Evolutionary conservation across 1,140 invertebrate genomes (phyloP), one percentile per base, ranked within the genome.

Genomic region (Whitmania pigra): DNA sequence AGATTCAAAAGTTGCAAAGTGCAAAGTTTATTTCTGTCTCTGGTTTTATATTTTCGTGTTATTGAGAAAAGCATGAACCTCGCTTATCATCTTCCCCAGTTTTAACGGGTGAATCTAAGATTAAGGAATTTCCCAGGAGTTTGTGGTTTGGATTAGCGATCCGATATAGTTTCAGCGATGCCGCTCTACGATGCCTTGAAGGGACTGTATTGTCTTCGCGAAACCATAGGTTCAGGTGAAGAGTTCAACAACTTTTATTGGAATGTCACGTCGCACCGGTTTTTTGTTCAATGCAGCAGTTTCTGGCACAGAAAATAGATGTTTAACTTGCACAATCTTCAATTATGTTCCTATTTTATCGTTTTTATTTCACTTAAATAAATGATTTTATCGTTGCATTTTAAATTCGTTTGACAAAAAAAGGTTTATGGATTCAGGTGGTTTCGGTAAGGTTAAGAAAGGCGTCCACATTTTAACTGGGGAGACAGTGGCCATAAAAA

Each of bases 401-500:
- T 25, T 4, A 25, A 66, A 43, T n/a, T 54, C 17, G 71, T 71
- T 25, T 27, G 40, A 25, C 57, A 22, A 43, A 53, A 22, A 0
- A 49, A 20, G 63, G 27, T 22, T 40, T 22, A 54, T n/a, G 29
- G 57, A 3, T n/a, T 67, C n/a, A 84, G 84, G 89, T 72, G 89
- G 89, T 36, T 92, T 91, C 81, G 89, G 87, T 0, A 90, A 90
- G 84, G 90, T 92, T 7, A 89, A 90, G 77, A 80, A 89, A 36
- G 90, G 86, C 0, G 89, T 86, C 17, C 90, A 92, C 82, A 75
- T 88, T 15, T 80, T 88, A 4, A 91, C 90, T 57, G 88, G 88
- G 53, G 88, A 90, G 78, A 89, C 89, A 78, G 90, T 92, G 71
- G 90, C 90, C n/a, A 86, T 92, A 70, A 92, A 92, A 84, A 90